Percentiles rank a stretch among this genome's conserved stretches.
These are phyloP conservation scores for Protobothrops flavoviridis DNA, from an alignment of 2,113 vertebrate species.

Conservation along the genomic window DNA sequence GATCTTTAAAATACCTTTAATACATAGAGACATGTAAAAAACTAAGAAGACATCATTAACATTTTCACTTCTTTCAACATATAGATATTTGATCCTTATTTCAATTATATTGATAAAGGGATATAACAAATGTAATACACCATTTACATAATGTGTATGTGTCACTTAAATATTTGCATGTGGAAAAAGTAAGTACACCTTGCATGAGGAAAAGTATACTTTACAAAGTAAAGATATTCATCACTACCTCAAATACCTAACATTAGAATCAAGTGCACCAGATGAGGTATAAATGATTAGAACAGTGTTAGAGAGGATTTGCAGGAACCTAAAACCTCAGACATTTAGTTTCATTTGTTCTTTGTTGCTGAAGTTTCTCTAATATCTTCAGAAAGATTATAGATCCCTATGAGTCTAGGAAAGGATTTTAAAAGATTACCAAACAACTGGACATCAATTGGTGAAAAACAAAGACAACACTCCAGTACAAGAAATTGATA, in stretches of 20 bases:
- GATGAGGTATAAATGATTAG: not conserved
- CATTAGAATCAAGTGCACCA: not conserved
- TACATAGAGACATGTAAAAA: not conserved
- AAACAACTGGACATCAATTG: not conserved
- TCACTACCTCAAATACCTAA: not conserved
- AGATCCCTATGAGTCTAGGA: not conserved
- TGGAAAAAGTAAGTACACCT: not conserved
- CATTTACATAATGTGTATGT: not conserved
- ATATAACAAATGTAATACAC: not conserved
- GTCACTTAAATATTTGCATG: not conserved
- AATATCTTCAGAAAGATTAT: not conserved
- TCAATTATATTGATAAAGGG: not conserved
- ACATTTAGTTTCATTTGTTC: not conserved
- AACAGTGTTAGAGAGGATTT: not conserved
- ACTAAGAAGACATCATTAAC: not conserved
- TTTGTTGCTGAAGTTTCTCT: not conserved
- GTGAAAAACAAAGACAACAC: not conserved
- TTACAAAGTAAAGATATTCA: not conserved
- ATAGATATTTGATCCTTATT: not conserved
- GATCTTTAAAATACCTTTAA: constrained; percentile 10
- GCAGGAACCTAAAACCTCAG: not conserved
- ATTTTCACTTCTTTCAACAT: not conserved
- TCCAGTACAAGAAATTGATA: not conserved
- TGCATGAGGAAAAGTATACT: not conserved
- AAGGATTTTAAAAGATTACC: not conserved